Conservation (phyloP, 1,140 invertebrate genomes). For the Drepana arcuata region DNA sequence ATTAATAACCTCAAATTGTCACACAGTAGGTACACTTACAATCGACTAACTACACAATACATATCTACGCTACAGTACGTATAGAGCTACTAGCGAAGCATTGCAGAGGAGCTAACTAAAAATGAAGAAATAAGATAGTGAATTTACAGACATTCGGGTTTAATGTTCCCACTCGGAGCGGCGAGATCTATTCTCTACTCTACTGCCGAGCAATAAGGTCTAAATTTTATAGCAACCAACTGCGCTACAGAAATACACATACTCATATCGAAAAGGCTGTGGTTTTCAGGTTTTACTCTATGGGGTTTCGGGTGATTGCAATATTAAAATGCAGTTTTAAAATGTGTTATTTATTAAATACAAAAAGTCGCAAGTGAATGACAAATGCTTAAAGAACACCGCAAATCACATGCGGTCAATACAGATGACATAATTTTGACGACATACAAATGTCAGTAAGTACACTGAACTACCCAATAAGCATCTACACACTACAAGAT, state of each 20-base stretch:
- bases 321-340: too few relatives aligned
- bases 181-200: constrained; percentile 21
- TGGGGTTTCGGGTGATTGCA: too few relatives aligned
- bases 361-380: too few relatives aligned
- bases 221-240: constrained; percentile 21
- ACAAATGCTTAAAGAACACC: too few relatives aligned
- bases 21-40: constrained; percentile 2
- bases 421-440: constrained; percentile 21
- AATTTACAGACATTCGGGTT: constrained; percentile 60
- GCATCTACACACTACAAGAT: constrained; percentile 14
- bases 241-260: constrained; percentile 32
- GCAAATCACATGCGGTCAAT: constrained; percentile 30
- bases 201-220: constrained; percentile 26
- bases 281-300: constrained; percentile 22
- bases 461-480: constrained; percentile 8
- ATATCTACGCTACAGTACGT: constrained; percentile 8
- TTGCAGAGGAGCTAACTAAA: constrained; percentile 59
- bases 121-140: constrained; percentile 60
- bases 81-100: constrained; percentile 46
- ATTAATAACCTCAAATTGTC: constrained; percentile 11
- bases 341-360: too few relatives aligned
- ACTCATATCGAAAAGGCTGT: constrained; percentile 36
- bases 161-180: constrained; percentile 37
- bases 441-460: constrained; percentile 16
- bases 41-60: constrained; percentile 1